These are phyloP conservation scores for Otolemur garnettii DNA, from an alignment of 2,113 vertebrate species.

Conservation along the genomic window DNA sequence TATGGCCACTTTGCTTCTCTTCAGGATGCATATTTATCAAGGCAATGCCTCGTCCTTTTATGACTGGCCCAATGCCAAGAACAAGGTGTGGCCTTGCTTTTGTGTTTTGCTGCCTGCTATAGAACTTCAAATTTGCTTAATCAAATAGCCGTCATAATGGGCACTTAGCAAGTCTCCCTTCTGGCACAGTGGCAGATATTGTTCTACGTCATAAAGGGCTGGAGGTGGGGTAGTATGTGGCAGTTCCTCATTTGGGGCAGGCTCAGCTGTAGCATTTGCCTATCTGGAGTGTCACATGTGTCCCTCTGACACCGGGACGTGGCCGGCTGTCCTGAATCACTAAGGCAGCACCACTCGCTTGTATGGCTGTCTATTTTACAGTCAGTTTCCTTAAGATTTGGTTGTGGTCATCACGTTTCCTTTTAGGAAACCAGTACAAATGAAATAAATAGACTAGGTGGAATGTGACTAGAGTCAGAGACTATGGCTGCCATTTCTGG, in stretches of 20 bases:
- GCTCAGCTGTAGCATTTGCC: neutral
- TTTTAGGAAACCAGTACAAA: neutral
- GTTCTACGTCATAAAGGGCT: slow-evolving; percentile 32
- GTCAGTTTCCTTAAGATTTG: neutral
- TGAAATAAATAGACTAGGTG: neutral
- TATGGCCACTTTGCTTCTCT: slow-evolving; percentile 94
- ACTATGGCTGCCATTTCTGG: neutral
- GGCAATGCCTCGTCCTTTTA: slow-evolving; percentile 94
- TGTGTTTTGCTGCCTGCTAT: slow-evolving; percentile 97
- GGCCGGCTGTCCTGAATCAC: neutral
- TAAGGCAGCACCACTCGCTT: neutral
- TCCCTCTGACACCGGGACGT: accelerated
- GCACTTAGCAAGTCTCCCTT: slow-evolving; percentile 95
- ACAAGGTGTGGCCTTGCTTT: slow-evolving; percentile 94
- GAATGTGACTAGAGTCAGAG: neutral
- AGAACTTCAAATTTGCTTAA: slow-evolving; percentile 92
- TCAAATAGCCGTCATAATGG: slow-evolving; percentile 94
- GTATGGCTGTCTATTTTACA: neutral
- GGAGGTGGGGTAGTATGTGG: neutral
- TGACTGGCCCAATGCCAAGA: slow-evolving; percentile 95
- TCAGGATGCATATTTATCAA: slow-evolving; percentile 95
- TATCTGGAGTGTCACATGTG: accelerated
- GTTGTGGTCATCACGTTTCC: neutral
- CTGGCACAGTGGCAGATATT: slow-evolving; percentile 93
- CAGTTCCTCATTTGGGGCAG: neutral